A percentile compares a stretch with the other conserved stretches of the same genome.
These are phyloP conservation scores for Ianthella basta DNA, from an alignment of 37 sponge, comb jelly and placozoan genomes.

Conservation along the genomic window DNA sequence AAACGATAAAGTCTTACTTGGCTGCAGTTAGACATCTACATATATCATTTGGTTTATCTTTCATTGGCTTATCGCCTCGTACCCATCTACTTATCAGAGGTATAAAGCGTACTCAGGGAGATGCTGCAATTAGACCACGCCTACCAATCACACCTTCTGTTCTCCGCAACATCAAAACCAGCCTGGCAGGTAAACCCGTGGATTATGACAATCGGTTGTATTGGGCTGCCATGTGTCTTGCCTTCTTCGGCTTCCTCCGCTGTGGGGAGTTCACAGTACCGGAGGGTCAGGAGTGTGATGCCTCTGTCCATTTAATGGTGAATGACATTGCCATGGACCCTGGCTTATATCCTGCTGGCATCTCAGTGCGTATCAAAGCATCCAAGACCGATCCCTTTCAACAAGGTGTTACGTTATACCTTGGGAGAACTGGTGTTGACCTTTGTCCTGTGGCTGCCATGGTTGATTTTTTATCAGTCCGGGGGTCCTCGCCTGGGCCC, in stretches of 20 bases:
- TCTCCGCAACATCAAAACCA: neutral
- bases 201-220: conserved; percentile 21
- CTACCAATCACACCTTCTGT: conserved; percentile 56
- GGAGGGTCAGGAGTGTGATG: neutral
- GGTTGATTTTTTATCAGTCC: neutral
- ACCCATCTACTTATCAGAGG: conserved; percentile 41
- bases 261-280: conserved; percentile 40
- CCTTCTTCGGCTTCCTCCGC: conserved; percentile 58
- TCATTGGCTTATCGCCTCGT: conserved; percentile 31
- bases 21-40: conserved; percentile 18
- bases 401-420: conserved; percentile 15
- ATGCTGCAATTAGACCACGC: neutral
- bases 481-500: no score
- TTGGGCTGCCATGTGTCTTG: conserved; percentile 41
- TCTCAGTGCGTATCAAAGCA: conserved; percentile 17
- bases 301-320: conserved; percentile 2
- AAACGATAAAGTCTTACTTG: conserved; percentile 16
- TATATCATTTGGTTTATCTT: neutral
- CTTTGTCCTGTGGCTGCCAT: conserved; percentile 22
- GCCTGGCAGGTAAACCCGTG: neutral
- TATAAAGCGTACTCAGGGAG: conserved; percentile 27
- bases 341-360: neutral
- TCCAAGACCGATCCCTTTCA: conserved; percentile 57
- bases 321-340: conserved; percentile 31
- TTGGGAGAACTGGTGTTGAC: neutral